Evolutionary conservation across 2,888 invertebrate species (phyloP).

Genomic region (Helicoverpa assulta): DNA sequence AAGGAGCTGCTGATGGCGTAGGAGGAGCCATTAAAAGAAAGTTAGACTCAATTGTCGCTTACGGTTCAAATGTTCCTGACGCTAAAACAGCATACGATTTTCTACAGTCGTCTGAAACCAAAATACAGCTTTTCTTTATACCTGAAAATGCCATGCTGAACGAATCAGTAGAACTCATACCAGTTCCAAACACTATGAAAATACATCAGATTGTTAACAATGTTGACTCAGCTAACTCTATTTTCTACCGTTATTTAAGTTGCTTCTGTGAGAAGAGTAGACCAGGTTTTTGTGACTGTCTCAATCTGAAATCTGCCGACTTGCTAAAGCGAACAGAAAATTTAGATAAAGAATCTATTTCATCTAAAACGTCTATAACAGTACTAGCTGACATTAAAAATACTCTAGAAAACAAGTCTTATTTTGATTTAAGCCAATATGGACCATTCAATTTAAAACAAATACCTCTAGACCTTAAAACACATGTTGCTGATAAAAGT

Average conservation of each 20-base stretch:
- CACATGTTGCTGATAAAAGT: no score
- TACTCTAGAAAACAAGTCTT: no score
- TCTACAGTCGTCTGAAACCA: neutral
- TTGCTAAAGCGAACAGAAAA: no score
- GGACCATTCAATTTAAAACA: no score
- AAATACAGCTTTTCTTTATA: neutral
- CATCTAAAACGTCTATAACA: no score
- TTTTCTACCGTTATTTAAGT: neutral
- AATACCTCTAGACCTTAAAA: no score
- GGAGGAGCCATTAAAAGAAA: neutral
- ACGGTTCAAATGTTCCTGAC: neutral
- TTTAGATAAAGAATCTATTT: no score
- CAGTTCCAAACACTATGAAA: neutral
- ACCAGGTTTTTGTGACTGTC: neutral
- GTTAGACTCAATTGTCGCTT: neutral
- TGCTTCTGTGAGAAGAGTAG: neutral
- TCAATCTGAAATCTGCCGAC: neutral
- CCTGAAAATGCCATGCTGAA: neutral
- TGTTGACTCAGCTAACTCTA: neutral
- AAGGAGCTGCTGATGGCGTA: slow-evolving; percentile 5
- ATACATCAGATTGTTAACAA: neutral
- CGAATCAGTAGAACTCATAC: neutral
- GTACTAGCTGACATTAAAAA: no score
- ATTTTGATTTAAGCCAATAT: no score
- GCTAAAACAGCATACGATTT: neutral